Conservation (phyloP, 2,797 vertebrate genomes). For the Danio kyathit region DNA sequence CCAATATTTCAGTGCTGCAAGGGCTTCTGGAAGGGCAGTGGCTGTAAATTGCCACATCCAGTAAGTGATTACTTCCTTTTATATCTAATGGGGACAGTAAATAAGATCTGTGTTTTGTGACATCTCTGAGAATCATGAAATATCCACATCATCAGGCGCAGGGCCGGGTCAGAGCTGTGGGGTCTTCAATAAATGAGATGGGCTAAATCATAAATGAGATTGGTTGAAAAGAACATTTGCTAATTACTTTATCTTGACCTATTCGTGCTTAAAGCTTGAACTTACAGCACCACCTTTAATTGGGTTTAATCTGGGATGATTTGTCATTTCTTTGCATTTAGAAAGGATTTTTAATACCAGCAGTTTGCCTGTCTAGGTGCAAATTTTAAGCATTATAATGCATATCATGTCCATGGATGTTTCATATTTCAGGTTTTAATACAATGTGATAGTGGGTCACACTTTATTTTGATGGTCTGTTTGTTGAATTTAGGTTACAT, state of each 20-base stretch:
- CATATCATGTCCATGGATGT: background rate
- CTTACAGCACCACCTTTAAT: conserved; percentile 19
- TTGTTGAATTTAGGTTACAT: no score
- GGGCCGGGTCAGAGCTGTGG: background rate
- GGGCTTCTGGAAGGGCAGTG: conserved; percentile 9
- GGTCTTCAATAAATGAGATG: background rate
- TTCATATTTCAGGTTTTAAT: background rate
- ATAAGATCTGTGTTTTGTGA: conserved; percentile 24
- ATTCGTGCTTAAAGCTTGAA: conserved; percentile 27
- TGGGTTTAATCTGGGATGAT: conserved; percentile 31
- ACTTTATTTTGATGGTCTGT: no score
- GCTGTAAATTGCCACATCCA: conserved; percentile 29
- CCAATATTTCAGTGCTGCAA: background rate
- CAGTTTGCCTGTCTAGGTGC: background rate
- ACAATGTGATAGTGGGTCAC: no score
- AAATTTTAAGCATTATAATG: background rate
- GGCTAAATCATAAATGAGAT: conserved; percentile 33
- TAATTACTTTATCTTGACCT: conserved; percentile 37
- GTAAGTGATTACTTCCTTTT: conserved; percentile 47
- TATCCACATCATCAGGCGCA: conserved; percentile 1
- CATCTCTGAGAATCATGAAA: conserved; percentile 29
- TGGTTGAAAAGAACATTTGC: conserved; percentile 42
- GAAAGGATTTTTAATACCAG: background rate
- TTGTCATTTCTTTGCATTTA: background rate
- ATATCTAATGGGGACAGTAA: conserved; percentile 12